Evolutionary conservation across 2,113 vertebrate species (phyloP).

Genomic region (Pluvialis apricaria): DNA sequence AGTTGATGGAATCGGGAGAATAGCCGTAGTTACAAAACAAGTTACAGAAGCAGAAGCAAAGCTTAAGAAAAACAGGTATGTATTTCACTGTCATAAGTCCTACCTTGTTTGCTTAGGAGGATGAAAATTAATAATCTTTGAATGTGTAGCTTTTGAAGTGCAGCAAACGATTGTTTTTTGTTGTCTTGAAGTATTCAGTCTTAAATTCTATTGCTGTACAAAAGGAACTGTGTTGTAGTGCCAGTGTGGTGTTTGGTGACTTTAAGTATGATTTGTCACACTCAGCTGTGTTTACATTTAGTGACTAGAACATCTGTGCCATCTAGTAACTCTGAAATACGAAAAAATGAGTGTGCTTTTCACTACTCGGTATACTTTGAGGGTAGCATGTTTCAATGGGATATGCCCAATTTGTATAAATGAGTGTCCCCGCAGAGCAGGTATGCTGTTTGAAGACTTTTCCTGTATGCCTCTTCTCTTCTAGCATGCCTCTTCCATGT

Average conservation of each 20-base stretch:
- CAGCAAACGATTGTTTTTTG: accelerated
- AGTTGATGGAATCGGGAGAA: constrained; percentile 71
- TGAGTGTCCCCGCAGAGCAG: background rate
- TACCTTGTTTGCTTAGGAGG: background rate
- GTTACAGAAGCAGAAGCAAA: constrained; percentile 83
- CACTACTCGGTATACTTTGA: background rate
- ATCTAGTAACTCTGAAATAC: background rate
- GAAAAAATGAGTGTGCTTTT: background rate
- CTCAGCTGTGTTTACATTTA: background rate
- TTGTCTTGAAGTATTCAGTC: background rate
- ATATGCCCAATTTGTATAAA: background rate
- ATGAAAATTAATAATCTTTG: background rate
- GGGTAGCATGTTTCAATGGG: background rate
- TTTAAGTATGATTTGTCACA: background rate
- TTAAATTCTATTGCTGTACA: background rate
- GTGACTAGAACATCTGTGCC: background rate
- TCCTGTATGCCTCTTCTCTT: background rate
- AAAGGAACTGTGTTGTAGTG: background rate
- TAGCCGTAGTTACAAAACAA: constrained; percentile 75
- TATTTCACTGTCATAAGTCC: background rate
- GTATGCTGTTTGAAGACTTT: background rate
- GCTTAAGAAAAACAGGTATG: constrained; percentile 86
- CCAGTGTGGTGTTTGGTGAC: background rate
- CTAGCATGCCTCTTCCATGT: background rate
- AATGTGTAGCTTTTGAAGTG: background rate